A percentile compares a stretch with the other conserved stretches of the same genome.
Conservation (phyloP, 2,797 vertebrate genomes). For the Gymnopithys bicolor region DNA sequence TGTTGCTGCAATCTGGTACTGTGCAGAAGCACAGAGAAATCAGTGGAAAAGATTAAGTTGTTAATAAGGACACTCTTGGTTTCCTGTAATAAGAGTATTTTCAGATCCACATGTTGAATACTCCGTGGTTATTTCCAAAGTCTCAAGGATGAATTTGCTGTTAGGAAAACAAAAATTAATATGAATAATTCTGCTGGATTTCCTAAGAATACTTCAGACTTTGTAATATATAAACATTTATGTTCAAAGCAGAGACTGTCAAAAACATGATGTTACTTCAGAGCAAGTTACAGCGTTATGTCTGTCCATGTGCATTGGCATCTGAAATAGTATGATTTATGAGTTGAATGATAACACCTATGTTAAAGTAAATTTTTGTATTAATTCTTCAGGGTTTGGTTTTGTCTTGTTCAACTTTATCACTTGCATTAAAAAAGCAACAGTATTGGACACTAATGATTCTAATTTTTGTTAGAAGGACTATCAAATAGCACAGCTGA, state of each 20-base stretch:
- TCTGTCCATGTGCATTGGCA: background rate
- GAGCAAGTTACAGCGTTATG: background rate
- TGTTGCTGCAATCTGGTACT: background rate
- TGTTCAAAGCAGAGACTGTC: background rate
- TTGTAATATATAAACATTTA: background rate
- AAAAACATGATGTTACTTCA: background rate
- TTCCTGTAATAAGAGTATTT: background rate
- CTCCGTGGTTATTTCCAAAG: background rate
- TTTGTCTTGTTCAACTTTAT: background rate
- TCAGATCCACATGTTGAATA: background rate
- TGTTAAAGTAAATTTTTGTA: background rate
- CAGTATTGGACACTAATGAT: background rate
- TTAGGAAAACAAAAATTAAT: background rate
- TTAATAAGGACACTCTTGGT: background rate
- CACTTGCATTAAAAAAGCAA: background rate
- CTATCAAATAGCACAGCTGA: slow-evolving; percentile 11
- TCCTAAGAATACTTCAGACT: background rate
- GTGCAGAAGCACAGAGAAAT: background rate
- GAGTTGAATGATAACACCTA: background rate
- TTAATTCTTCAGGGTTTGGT: background rate
- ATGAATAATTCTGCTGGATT: background rate
- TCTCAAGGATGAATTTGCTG: background rate
- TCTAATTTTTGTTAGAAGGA: slow-evolving; percentile 13
- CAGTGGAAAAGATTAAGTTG: background rate
- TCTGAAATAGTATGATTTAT: background rate